Base-by-base conservation (phyloP, 2,797 vertebrate genomes). In the Percopsis omiscomaycus region DNA sequence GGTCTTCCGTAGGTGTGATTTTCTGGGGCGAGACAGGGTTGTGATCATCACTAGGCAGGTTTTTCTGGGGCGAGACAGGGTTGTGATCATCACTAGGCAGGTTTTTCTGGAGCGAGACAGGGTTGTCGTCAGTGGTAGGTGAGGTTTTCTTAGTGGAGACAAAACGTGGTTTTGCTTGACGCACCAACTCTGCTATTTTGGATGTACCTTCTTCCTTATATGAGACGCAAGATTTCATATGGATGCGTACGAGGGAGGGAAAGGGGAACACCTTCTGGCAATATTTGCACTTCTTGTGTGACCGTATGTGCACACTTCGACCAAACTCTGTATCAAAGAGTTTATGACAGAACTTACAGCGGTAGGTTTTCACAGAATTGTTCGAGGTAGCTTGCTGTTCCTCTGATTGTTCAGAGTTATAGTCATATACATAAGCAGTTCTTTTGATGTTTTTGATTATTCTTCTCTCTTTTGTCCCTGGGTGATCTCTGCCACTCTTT, bases 241-340 rank as follows among this genome's bases (percentile, higher is more conserved):
- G 90, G 9, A 0, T 0, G 0, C 1, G 13, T 2, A 82, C 49
- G 14, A 0, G 0, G 49, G 64, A 63, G 9, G 57, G 72, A 60
- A 10, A 73, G 4, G 32, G 49, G 37, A 85, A 83, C 3, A 29
- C 2, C 55, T 12, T 81, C 22, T 66, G 76, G 74, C 87, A 88
- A 15, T 66, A 79, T 30, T 0, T 1, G 68, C 89, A 90, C 12
- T 0, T 80, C 32, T 51, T 82, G 77, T 88, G 89, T 4, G 32
- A 61, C 42, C 47, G 60, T 3, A 14, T 0, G 0, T 89, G 89
- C 8, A 65, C 51, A 8, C 2, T 37, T 44, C 4, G 71, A 13
- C 76, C 77, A 22, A 64, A 57, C 1, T 30, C 1, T 5, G 70
- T 78, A 3, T 78, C 3, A 45, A 86, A 88, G 1, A 27, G 4